Evolutionary conservation across 2,113 vertebrate species (phyloP), one percentile per base, ranked within the genome.

Genomic region (Clarias magur): DNA sequence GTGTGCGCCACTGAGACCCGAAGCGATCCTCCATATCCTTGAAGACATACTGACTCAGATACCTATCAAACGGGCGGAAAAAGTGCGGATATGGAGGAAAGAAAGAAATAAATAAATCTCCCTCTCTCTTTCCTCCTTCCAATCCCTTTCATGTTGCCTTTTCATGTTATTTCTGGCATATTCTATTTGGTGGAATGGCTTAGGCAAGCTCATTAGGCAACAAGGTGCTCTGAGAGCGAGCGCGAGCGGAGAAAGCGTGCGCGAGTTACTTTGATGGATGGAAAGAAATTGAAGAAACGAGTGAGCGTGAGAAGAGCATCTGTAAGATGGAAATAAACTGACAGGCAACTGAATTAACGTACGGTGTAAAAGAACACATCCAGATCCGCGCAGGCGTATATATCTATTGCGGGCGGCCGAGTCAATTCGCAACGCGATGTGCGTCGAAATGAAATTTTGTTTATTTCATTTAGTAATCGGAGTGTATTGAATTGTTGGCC

Each of bases 131-230:
- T 34, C 67, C 63, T 60, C 63, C 19, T 34, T 84, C 83, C 25
- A 34, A 30, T 53, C 67, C 25, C 85, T 84, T 87, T 89, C 83
- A 88, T 91, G 88, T 88, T 81, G 13, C 79, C 83, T 84, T 84
- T 87, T 88, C 83, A 87, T 91, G 88, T 88, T 90, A 79, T 88
- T 89, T 84, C 83, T 88, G 85, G 87, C 89, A 88, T 86, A 70
- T 88, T 57, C 65, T 86, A 63, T 91, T 88, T 88, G 89, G 84
- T 82, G 81, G 73, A 91, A 87, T 87, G 85, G 87, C 87, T 88
- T 86, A 90, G 88, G 70, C 82, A 85, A 83, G 83, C 91, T 89
- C 88, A 90, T 90, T 89, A 89, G 82, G 88, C 79, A 72, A 87
- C 80, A 79, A 86, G 80, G 84, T 85, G 84, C 87, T 89, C 85